Evolutionary conservation across 2,113 vertebrate species (phyloP), one percentile per base, ranked within the genome.

Genomic region (Tricholaema leucomelas): DNA sequence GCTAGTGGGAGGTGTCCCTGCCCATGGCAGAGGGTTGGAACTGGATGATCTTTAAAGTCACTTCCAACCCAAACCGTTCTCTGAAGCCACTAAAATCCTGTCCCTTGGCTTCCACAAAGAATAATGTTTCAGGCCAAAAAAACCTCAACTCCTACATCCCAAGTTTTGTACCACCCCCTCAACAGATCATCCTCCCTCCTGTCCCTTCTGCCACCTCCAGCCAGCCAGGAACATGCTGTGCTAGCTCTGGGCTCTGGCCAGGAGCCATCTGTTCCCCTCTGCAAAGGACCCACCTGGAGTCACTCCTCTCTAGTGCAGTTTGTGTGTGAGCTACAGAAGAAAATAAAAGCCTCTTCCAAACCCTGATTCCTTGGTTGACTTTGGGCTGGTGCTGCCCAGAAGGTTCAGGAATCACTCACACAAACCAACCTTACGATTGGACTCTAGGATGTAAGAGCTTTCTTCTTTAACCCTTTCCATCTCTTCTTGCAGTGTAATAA

Each of bases 401-500:
- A 35, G 40, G 46, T 24, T 67, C 15, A 11, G 27, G 8, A 4
- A 9, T 8, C 8, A 2, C 5, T 10, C n/a, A 30, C 19, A 35
- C 12, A 36, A 56, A 86, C 71, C 96, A 25, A 99, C 98, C 98
- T 99, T 99, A 42, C 98, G 97, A 92, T 96, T 99, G 82, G 98
- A 98, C 96, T 99, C 99, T 86, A 98, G 52, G 72, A 98, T 98
- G 59, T 98, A 99, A 33, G 98, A 98, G 65, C 98, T 99, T 85
- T 99, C 99, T 40, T 99, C 98, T 95, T 99, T 99, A 67, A 99
- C 98, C 66, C 98, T 95, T 88, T 99, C 99, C 96, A 99, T 98
- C 63, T 99, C 99, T 74, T 99, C 99, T 93, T 99, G 99, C 95
- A 99, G 96, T 5, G 99, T 99, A 96, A 99, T 99, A 96, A 99